Evolutionary conservation across 2,888 invertebrate species (phyloP), one percentile per base, ranked within the genome.

Genomic region (Pandemis cinnamomeana): DNA sequence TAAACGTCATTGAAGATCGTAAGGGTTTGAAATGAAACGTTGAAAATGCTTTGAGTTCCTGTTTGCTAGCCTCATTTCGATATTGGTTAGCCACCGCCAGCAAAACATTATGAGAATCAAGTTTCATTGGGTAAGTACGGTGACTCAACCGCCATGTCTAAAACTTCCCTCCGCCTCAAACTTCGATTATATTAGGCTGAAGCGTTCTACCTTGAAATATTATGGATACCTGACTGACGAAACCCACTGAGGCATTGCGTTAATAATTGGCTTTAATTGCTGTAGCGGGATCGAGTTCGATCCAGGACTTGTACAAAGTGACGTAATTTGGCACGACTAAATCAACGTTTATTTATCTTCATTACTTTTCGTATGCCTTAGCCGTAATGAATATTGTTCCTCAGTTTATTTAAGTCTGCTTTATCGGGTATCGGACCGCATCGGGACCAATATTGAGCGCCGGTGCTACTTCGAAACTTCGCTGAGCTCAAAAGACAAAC

Each of bases 181-280:
- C 88, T 92, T 89, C 84, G 85, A 87, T 86, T 86, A 88, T 84
- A 86, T 87, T 81, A 83, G 81, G 80, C 81, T 85, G 83, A 84
- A 75, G 83, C 89, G 83, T 83, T 87, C 87, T 90, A 86, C 89
- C 90, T 88, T 91, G 89, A 92, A 92, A 92, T 92, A 90, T 90
- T 74, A 71, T 74, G 67, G 74, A 74, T 71, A 74, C 74, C 67
- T 53, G 48, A 51, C 48, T 69, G 69, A 64, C 69, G 67, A 55
- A 62, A 44, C 67, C 60, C 67, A 53, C 67, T 7, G 67, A 55
- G 62, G 67, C 72, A 67, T 63, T 13, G 72, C 72, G 67, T 62
- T 71, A 72, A 72, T 72, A 67, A 62, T 63, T 55, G 62, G 53
- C 67, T 72, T 53, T 72, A 72, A 72, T 72, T 72, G 55, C 55